Evolutionary conservation across 2,797 vertebrate genomes (phyloP).

Genomic region (Myotis planiceps): DNA sequence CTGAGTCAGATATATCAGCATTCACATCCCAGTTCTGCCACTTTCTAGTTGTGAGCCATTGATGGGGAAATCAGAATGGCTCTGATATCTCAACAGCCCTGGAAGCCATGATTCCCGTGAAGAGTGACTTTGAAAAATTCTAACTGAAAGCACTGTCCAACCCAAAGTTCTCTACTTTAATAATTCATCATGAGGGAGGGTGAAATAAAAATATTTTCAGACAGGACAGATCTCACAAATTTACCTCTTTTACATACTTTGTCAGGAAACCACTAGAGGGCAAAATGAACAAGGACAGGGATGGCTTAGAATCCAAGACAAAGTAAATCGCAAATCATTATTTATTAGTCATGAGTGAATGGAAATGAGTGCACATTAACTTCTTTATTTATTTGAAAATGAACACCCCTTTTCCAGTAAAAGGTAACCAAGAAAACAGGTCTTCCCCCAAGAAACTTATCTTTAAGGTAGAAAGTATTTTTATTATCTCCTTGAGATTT

Average conservation of each 20-base stretch:
- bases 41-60: background rate
- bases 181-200: background rate
- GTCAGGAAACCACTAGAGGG: background rate
- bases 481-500: slow-evolving; percentile 12
- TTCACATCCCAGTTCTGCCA: background rate
- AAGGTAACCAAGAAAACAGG: background rate
- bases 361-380: background rate
- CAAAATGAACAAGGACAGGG: background rate
- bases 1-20: background rate
- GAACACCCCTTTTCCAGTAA: background rate
- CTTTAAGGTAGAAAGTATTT: slow-evolving; percentile 23
- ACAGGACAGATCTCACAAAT: background rate
- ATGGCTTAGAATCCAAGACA: background rate
- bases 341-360: slow-evolving; percentile 34
- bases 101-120: background rate
- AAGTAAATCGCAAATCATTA: background rate
- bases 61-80: background rate
- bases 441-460: background rate
- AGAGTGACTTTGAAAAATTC: background rate
- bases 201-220: background rate
- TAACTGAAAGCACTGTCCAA: background rate
- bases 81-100: background rate
- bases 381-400: slow-evolving; percentile 60
- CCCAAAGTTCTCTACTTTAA: background rate
- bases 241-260: background rate